Evolutionary conservation across 2,888 invertebrate species (phyloP), one percentile per base, ranked within the genome.

Genomic region (Lobophora halterata): DNA sequence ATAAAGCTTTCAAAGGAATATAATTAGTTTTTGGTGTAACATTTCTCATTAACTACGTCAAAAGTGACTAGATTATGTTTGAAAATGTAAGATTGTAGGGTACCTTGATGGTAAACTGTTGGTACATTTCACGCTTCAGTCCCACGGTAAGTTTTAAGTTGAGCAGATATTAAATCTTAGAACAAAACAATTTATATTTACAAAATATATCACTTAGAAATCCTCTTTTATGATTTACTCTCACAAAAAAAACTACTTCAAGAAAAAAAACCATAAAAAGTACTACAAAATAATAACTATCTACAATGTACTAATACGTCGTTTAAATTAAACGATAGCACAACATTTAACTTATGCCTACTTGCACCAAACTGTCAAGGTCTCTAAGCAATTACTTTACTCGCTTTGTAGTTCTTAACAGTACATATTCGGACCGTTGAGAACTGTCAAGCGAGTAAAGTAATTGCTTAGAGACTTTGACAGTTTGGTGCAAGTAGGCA

Each of bases 91-190:
- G 31, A 20, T 27, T 27, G 14, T 27, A 28, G 25, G 24, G 28
- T 37, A 42, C 30, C 41, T 30, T 39, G 31, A 38, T 47, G 43
- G 27, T 43, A 8, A 7, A 9, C 20, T 18, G 27, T 35, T 20
- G 40, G 32, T 34, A 41, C 29, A 26, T 29, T 35, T 40, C 44
- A 43, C 41, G 44, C 56, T 63, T 77, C 77, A 79, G 78, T 79
- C 77, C 74, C 77, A 75, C 74, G 65, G 67, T 74, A 76, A 79
- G 72, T 74, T 79, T 78, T 72, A 79, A 81, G 77, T 86, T 86
- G 87, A 87, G 86, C 87, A 86, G 83, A 83, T 77, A 69, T 82
- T 74, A 75, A 75, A 75, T 71, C 79, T 83, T 83, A 83, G 67
- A 83, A 80, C 80, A 73, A 73, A 82, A 80, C 72, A 74, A 71